Percentiles rank a stretch among this genome's conserved stretches.
Conservation (phyloP, 2,797 vertebrate species). For the Masticophis lateralis region DNA sequence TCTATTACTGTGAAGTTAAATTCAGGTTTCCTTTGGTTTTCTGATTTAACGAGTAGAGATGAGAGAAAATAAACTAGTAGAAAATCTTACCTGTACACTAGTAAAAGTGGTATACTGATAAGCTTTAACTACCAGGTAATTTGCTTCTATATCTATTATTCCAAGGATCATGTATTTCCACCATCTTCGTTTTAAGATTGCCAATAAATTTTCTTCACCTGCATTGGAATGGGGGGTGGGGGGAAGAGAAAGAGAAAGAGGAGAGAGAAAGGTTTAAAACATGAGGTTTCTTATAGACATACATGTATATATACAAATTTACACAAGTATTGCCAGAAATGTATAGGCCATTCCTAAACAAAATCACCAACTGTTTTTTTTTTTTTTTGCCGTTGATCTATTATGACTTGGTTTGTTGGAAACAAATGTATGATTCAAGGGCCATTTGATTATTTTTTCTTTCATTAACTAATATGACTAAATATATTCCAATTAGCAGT, state of each 20-base stretch:
- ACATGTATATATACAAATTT: background rate
- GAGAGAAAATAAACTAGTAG: background rate
- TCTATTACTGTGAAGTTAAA: background rate
- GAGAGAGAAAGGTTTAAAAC: background rate
- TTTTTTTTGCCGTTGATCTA: background rate
- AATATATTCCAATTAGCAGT: constrained; percentile 2
- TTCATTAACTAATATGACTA: constrained; percentile 14
- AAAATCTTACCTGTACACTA: constrained; percentile 86
- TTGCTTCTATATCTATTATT: constrained; percentile 92
- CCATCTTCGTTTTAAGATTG: constrained; percentile 92
- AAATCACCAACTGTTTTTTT: background rate
- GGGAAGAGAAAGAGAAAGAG: background rate
- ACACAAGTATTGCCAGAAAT: background rate
- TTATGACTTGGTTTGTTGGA: constrained; percentile 16
- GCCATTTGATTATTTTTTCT: background rate
- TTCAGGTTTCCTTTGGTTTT: background rate
- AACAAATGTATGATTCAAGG: constrained; percentile 17
- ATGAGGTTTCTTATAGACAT: background rate
- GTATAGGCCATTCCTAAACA: background rate
- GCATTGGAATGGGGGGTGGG: constrained; percentile 21
- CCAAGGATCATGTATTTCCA: constrained; percentile 97
- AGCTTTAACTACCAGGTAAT: constrained; percentile 92
- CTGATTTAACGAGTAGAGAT: background rate
- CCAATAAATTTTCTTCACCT: constrained; percentile 94
- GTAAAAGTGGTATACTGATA: constrained; percentile 95